Conservation (phyloP, 1,140 invertebrate genomes). For the Helicoverpa armigera region DNA sequence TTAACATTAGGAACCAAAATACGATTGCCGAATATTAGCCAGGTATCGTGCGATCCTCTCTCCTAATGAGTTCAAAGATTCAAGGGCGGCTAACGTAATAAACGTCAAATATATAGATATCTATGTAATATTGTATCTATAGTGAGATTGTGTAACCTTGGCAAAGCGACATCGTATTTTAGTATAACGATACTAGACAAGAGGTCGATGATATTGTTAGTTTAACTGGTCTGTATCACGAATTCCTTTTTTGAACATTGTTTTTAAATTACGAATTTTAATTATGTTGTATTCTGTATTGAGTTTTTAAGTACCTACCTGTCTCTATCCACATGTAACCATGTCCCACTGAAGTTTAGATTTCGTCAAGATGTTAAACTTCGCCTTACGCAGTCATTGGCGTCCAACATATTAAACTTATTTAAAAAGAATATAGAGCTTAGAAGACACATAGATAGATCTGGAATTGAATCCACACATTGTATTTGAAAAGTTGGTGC, state of each 20-base stretch:
- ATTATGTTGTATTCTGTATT: no score
- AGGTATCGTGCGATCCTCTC: slow-evolving; percentile 5
- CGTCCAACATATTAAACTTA: no score
- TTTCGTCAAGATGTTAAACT: no score
- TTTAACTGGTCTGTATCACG: slow-evolving; percentile 26
- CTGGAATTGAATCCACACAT: no score
- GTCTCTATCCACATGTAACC: no score
- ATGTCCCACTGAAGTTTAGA: no score
- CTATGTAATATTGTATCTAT: background rate
- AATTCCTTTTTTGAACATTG: background rate
- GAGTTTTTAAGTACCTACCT: no score
- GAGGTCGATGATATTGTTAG: slow-evolving; percentile 27
- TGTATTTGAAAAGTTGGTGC: no score
- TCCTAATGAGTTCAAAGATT: slow-evolving; percentile 50
- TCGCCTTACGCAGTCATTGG: no score
- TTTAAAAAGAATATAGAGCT: no score
- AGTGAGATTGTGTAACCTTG: slow-evolving; percentile 37
- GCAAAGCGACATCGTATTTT: slow-evolving; percentile 20
- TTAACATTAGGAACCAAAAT: background rate
- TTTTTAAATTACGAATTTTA: background rate
- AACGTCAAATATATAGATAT: slow-evolving; percentile 27
- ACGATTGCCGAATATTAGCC: background rate
- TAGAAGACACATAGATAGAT: no score
- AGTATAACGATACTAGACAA: background rate
- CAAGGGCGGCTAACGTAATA: slow-evolving; percentile 43